phyloP scores from a whole-genome alignment of 2,113 vertebrate species.

The Telmatochromis brichardi region DNA sequence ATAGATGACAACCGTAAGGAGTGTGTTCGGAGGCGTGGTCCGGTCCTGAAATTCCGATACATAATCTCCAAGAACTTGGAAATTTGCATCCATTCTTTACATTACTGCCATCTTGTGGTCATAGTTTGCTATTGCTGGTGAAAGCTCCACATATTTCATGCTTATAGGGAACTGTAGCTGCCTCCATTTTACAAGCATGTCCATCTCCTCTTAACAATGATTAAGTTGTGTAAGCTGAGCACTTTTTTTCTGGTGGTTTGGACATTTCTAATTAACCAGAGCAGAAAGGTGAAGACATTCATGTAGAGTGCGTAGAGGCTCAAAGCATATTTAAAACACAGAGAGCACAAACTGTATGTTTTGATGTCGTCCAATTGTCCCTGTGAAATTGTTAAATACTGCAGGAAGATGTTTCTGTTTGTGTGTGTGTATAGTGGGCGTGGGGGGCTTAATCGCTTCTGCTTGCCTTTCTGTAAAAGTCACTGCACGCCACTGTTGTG shows the following conservation, averaged over 20 bases:
- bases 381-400: neutral
- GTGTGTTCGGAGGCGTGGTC: neutral
- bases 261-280: neutral
- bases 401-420: neutral
- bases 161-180: neutral
- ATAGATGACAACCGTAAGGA: neutral
- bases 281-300: neutral
- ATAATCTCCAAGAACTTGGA: neutral
- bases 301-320: neutral
- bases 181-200: neutral
- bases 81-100: neutral
- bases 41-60: neutral
- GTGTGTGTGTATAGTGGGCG: neutral
- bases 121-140: neutral
- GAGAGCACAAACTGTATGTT: neutral
- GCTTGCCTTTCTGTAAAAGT: neutral
- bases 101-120: neutral
- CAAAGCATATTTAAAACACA: neutral
- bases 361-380: neutral
- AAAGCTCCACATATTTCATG: neutral
- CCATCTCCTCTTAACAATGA: neutral
- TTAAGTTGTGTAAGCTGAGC: neutral
- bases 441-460: neutral
- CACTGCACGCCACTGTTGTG: neutral
- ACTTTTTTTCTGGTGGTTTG: neutral